Conservation (phyloP, 2,113 vertebrate species). For the Galeopterus variegatus region DNA sequence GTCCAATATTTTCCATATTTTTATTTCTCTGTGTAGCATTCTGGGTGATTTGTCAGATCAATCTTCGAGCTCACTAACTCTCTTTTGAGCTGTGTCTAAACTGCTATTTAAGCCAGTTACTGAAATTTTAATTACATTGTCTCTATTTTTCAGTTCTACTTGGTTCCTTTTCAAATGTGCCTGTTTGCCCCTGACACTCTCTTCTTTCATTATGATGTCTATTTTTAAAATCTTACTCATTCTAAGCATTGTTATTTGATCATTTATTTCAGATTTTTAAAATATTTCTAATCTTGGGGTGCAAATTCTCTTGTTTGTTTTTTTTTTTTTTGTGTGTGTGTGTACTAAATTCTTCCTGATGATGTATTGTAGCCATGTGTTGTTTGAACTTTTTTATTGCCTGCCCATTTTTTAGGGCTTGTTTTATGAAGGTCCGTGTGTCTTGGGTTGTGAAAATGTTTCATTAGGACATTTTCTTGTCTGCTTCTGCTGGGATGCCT, state of each 20-base stretch:
- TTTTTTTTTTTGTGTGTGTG: neutral
- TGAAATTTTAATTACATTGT: conserved; percentile 30
- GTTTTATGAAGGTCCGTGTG: neutral
- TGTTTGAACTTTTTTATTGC: neutral
- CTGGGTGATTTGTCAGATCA: neutral
- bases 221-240: neutral
- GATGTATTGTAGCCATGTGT: neutral
- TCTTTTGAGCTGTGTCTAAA: conserved; percentile 66
- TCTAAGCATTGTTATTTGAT: neutral
- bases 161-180: neutral
- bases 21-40: neutral
- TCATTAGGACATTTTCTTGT: neutral
- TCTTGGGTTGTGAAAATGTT: neutral
- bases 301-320: neutral
- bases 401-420: neutral
- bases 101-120: neutral
- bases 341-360: neutral
- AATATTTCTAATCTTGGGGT: neutral
- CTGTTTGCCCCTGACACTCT: neutral
- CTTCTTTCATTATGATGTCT: neutral
- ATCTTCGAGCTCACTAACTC: conserved; percentile 44
- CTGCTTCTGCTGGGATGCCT: neutral
- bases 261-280: neutral
- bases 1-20: neutral
- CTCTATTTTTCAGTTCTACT: conserved; percentile 36